Evolutionary conservation across 2,113 vertebrate genomes (phyloP), one percentile per base, ranked within the genome.

Genomic region (Daboia siamensis): DNA sequence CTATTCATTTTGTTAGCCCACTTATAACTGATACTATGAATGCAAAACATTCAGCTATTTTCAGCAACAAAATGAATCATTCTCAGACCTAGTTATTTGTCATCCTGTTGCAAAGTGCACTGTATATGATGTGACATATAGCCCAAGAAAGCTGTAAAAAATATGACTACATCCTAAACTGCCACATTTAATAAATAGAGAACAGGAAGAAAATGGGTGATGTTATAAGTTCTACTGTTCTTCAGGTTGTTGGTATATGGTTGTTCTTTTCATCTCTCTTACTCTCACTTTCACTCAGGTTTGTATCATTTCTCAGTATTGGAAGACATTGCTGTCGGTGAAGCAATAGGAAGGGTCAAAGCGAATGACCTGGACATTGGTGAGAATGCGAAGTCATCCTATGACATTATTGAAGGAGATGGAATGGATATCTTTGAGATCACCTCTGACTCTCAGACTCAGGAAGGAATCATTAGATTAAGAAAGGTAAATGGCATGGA

Each of bases 241-340:
- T 91, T 12, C 11, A 21, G 69, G 29, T 39, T 90, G 64, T 93
- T 93, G 96, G n/a, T 20, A 33, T 39, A 39, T 39, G 2, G 33
- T 94, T 69, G 87, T 96, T 94, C 57, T 96, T 93, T 93, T 85
- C 54, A 97, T 85, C 69, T 85, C 39, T 57, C 33, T 84, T 69
- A 2, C 21, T 21, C 44, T 46, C 44, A 7, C 46, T 64, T 48
- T 55, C 69, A 39, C 11, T 24, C 74, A 99, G 99, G 98, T 96
- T 97, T 99, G 26, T 99, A 99, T 91, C 99, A 99, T 97, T 99
- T 99, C 97, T 98, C 98, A 85, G 98, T 99, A 89, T 98, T 98
- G 10, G 99, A 99, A 96, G 98, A 99, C 93, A 97, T 99, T 64
- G 96, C 97, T 64, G 95, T 98, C 13, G 98, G 98, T 55, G 98